Evolutionary conservation across 2,113 vertebrate genomes (phyloP).

Genomic region (Monarcha castaneiventris): DNA sequence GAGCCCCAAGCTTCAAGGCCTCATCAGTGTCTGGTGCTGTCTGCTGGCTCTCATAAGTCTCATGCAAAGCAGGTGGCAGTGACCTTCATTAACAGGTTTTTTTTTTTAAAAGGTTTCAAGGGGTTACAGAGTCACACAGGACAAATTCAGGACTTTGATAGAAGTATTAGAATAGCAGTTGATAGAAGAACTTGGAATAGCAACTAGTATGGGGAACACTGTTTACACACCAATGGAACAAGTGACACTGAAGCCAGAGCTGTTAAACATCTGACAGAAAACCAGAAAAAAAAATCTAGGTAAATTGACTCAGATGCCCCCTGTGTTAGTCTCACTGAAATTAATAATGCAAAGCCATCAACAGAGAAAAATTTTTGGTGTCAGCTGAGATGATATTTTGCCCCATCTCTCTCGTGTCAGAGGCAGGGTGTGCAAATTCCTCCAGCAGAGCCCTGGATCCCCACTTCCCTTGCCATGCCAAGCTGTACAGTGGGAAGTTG

Average conservation of each 20-base stretch:
- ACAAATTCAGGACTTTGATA: conserved; percentile 53
- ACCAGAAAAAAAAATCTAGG: background rate
- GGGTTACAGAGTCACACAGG: conserved; percentile 31
- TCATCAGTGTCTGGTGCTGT: background rate
- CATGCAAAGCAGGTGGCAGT: background rate
- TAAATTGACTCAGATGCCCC: background rate
- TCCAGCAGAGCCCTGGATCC: background rate
- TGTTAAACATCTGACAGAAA: background rate
- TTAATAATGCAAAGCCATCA: background rate
- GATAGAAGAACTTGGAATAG: conserved; percentile 31
- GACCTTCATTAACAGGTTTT: conserved; percentile 23
- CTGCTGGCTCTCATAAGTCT: conserved; percentile 30
- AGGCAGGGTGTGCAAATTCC: background rate
- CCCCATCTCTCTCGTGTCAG: accelerated
- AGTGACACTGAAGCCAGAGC: background rate
- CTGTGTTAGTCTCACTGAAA: background rate
- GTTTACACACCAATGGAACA: background rate
- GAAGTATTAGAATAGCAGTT: conserved; percentile 12
- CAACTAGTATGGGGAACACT: background rate
- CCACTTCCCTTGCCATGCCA: accelerated
- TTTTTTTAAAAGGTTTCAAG: conserved; percentile 1
- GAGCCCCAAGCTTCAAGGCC: background rate
- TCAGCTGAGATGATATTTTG: background rate
- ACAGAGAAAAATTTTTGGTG: background rate
- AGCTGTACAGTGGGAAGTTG: background rate